phyloP scores from a whole-genome alignment of 2,888 invertebrate genomes.

The Keiferia lycopersicella region DNA sequence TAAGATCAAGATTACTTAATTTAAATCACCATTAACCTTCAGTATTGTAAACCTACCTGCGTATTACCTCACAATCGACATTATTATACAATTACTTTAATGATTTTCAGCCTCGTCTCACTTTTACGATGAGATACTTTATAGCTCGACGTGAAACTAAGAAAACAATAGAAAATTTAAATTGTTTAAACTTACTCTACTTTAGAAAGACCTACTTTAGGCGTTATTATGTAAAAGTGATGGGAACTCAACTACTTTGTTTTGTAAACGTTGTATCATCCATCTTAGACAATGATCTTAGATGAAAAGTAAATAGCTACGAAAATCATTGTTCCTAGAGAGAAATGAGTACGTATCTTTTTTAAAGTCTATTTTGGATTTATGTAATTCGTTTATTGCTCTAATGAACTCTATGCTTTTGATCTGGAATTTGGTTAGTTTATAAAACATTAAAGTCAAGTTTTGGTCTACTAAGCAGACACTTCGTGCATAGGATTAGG shows the following conservation, averaged over 20 bases:
- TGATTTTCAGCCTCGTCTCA: conserved; percentile 5
- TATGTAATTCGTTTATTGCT: not conserved
- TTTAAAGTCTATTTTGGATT: too few species aligned
- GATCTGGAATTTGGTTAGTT: not conserved
- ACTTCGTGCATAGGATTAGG: not conserved
- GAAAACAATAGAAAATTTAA: conserved; percentile 17
- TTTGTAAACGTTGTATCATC: not conserved
- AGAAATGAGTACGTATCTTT: too few species aligned
- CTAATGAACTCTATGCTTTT: not conserved
- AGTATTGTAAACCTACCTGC: conserved; percentile 10
- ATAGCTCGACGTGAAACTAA: not conserved
- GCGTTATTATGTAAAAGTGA: conserved; percentile 5
- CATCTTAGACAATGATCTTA: not conserved
- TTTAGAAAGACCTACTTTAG: conserved; percentile 12
- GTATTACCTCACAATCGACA: conserved; percentile 8
- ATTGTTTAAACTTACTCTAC: conserved; percentile 10
- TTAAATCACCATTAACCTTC: conserved; percentile 26
- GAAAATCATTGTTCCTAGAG: too few species aligned
- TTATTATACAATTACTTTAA: conserved; percentile 18
- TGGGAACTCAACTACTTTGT: conserved; percentile 1
- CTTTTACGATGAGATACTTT: conserved; percentile 12
- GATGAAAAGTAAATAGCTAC: not conserved
- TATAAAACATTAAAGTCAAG: too few species aligned
- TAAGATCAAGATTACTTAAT: not conserved
- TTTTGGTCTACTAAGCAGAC: not conserved